A percentile compares a stretch with the other conserved stretches of the same genome.
Conservation (phyloP, 1,140 invertebrate genomes). For the Drosophila mojavensis region DNA sequence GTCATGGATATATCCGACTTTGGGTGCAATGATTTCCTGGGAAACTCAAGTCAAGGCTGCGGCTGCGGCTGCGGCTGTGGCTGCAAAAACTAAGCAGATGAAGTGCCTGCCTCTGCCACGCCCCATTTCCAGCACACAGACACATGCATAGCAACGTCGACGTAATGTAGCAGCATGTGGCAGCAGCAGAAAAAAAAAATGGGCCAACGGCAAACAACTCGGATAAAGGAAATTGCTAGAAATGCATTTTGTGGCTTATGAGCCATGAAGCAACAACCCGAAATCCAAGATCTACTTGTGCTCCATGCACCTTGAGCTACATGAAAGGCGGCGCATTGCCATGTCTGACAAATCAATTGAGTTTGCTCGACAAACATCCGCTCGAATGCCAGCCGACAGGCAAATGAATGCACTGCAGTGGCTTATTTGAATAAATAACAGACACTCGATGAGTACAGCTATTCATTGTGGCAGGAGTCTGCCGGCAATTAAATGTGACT, state of each 20-base stretch:
- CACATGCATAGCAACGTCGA: constrained; percentile 29
- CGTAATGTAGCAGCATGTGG: constrained; percentile 65
- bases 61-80: constrained; percentile 9
- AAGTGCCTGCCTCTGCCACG: constrained; percentile 20
- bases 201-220: constrained; percentile 59
- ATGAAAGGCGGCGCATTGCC: background rate
- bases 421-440: constrained; percentile 20
- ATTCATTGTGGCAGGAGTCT: background rate
- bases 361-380: constrained; percentile 75
- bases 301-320: constrained; percentile 27
- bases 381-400: constrained; percentile 63
- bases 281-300: constrained; percentile 6
- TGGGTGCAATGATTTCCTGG: constrained; percentile 76
- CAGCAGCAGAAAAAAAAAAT: constrained; percentile 54
- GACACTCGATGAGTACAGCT: background rate
- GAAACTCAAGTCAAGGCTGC: constrained; percentile 63
- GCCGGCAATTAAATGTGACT: constrained; percentile 53
- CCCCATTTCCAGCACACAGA: background rate
- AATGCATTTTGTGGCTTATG: constrained; percentile 75
- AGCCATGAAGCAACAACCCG: constrained; percentile 53
- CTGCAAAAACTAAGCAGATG: constrained; percentile 67
- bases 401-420: constrained; percentile 41
- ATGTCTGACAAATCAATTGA: constrained; percentile 65
- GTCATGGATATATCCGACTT: constrained; percentile 59
- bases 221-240: constrained; percentile 71